Conservation (phyloP, 1,140 invertebrate genomes). For the Drosophila teissieri region DNA sequence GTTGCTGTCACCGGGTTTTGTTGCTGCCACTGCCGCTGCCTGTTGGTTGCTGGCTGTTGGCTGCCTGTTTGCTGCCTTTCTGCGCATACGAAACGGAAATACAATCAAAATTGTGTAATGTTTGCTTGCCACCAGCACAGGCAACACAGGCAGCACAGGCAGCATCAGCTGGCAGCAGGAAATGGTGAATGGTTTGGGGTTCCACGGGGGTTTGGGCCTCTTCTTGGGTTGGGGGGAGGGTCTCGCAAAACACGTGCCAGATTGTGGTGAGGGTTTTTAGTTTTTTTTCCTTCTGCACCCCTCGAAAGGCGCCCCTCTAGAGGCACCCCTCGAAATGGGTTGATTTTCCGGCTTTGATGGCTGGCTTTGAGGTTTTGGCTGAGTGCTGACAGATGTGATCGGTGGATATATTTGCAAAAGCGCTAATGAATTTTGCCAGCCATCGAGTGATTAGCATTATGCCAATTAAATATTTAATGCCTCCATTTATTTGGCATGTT, state of each 20-base stretch:
- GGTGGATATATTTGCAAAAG: constrained; percentile 20
- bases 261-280: constrained; percentile 47
- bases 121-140: constrained; percentile 57
- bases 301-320: no score
- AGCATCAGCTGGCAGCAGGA: constrained; percentile 37
- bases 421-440: constrained; percentile 68
- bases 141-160: constrained; percentile 24
- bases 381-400: constrained; percentile 56
- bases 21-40: constrained; percentile 49
- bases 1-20: constrained; percentile 64
- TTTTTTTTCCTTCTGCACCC: constrained; percentile 17
- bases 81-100: constrained; percentile 79
- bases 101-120: constrained; percentile 82
- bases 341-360: constrained; percentile 29
- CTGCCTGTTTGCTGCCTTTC: constrained; percentile 51
- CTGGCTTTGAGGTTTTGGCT: constrained; percentile 51
- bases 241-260: constrained; percentile 33
- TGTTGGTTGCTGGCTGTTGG: no score
- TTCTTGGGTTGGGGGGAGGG: no score
- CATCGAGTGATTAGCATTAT: constrained; percentile 77
- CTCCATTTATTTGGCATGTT: constrained; percentile 66
- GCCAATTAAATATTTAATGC: constrained; percentile 76
- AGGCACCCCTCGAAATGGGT: constrained; percentile 13
- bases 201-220: background rate
- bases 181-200: background rate